Base-by-base conservation (phyloP, 2,888 invertebrate genomes). In the Nomada ruficornis region DNA sequence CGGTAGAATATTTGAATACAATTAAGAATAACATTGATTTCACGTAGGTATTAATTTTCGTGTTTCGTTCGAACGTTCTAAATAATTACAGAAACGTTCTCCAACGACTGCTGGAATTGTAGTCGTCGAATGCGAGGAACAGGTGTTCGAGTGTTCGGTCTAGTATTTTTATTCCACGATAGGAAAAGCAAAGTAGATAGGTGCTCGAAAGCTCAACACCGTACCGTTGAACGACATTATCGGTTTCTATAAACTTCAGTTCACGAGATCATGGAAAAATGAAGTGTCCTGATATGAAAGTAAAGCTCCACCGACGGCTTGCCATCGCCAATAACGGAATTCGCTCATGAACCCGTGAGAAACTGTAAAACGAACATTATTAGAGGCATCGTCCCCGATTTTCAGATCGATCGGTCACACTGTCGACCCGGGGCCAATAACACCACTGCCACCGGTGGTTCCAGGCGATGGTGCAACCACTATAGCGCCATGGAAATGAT, bases 361-460 rank as follows among this genome's bases (percentile, higher is more conserved):
- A 81, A 81, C 62, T 77, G 78, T 84, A 72, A 83, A 86, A 60
- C 78, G 82, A 68, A 62, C 65, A 72, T 83, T 84, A 86, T 80
- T 62, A 71, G 67, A 59, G 62, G 65, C 79, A 57, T 72, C 78
- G 79, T 82, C 82, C 62, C 68, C 82, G 73, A 87, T 82, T 82
- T 80, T 69, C 82, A 23, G 65, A 75, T 80, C 85, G 76, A 82
- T 85, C 87, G 77, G 60, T 29, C 68, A 67, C 75, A 78, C 60
- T 52, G 82, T 71, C 79, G 75, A 76, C 82, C 73, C 26, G 79
- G 75, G 77, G 20, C 73, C 62, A 62, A 86, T 87, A 87, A 84
- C 86, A 80, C 77, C 62, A 74, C 52, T 50, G 69, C 69, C 72
- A 54, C 60, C 65, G 70, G 44, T 76, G 79, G 87, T 83, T 87